Evolutionary conservation across 2,113 vertebrate genomes (phyloP).

Genomic region (Scartelaos histophorus): DNA sequence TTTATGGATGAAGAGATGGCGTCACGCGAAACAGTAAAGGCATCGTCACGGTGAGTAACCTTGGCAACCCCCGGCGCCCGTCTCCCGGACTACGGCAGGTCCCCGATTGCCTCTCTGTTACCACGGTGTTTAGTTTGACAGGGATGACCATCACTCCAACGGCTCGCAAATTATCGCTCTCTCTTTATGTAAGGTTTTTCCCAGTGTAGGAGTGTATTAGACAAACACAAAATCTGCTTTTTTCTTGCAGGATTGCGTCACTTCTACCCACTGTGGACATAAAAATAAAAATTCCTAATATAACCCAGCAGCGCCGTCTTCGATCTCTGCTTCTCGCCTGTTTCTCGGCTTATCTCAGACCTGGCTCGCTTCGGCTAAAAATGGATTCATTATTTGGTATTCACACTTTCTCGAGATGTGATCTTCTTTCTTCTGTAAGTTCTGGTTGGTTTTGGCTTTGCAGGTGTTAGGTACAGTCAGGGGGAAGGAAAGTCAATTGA

Average conservation of each 20-base stretch:
- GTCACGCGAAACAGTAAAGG: constrained; percentile 30
- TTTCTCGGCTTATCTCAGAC: neutral
- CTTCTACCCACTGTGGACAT: constrained; percentile 6
- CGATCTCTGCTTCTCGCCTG: constrained; percentile 8
- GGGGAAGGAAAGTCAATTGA: neutral
- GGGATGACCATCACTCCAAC: constrained; percentile 49
- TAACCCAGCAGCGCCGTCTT: constrained; percentile 20
- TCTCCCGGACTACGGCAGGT: constrained; percentile 36
- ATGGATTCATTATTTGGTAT: constrained; percentile 54
- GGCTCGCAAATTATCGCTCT: constrained; percentile 43
- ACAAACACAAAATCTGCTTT: neutral
- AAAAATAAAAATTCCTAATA: constrained; percentile 2
- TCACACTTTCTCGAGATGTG: constrained; percentile 40
- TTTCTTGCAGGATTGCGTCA: neutral
- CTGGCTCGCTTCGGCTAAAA: constrained; percentile 48
- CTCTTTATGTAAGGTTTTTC: constrained; percentile 37
- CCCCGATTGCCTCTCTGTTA: constrained; percentile 58
- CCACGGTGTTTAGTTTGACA: constrained; percentile 44
- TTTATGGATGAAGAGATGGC: constrained; percentile 39
- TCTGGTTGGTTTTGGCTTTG: constrained; percentile 24
- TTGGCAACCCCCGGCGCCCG: constrained; percentile 39
- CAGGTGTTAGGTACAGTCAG: constrained; percentile 22
- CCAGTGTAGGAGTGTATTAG: constrained; percentile 2
- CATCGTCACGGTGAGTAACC: constrained; percentile 54
- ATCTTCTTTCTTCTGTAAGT: constrained; percentile 53